Conservation (phyloP, 2,113 vertebrate genomes). For the Oryzias melastigma region DNA sequence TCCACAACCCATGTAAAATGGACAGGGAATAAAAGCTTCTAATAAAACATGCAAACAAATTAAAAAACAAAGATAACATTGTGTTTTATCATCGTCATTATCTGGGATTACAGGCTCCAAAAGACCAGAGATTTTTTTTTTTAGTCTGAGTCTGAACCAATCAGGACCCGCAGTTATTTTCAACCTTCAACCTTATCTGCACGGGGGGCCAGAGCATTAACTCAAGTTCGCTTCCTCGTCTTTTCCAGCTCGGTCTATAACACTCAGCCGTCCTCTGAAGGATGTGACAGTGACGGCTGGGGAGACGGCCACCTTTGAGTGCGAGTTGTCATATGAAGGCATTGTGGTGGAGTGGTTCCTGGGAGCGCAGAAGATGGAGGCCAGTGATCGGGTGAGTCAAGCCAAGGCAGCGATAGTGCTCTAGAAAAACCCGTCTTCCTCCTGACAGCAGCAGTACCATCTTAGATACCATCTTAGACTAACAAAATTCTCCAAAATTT, state of each 20-base stretch:
- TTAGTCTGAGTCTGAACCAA: slow-evolving; percentile 59
- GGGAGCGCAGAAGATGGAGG: slow-evolving; percentile 86
- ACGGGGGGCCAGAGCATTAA: slow-evolving; percentile 60
- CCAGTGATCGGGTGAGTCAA: slow-evolving; percentile 86
- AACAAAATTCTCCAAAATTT: too few species aligned
- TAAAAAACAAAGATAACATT: too few species aligned
- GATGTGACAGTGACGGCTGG: slow-evolving; percentile 94
- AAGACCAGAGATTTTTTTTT: background rate
- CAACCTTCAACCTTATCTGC: slow-evolving; percentile 82
- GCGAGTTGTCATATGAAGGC: slow-evolving; percentile 94
- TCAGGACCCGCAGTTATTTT: slow-evolving; percentile 82
- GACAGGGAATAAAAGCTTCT: too few species aligned
- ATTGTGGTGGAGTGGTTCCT: slow-evolving; percentile 93
- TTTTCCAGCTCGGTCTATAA: slow-evolving; percentile 87
- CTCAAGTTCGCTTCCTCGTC: slow-evolving; percentile 51
- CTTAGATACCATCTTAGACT: too few species aligned
- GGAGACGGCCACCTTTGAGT: slow-evolving; percentile 93
- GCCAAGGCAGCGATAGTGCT: background rate
- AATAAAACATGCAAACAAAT: too few species aligned
- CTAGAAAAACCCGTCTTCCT: too few species aligned
- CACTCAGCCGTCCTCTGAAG: slow-evolving; percentile 86
- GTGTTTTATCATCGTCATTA: too few species aligned
- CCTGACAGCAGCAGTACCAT: too few species aligned
- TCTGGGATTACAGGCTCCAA: too few species aligned
- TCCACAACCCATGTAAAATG: too few species aligned